These are phyloP conservation scores for Austrolebias charrua DNA, from an alignment of 2,797 vertebrate genomes.

Conservation along the genomic window DNA sequence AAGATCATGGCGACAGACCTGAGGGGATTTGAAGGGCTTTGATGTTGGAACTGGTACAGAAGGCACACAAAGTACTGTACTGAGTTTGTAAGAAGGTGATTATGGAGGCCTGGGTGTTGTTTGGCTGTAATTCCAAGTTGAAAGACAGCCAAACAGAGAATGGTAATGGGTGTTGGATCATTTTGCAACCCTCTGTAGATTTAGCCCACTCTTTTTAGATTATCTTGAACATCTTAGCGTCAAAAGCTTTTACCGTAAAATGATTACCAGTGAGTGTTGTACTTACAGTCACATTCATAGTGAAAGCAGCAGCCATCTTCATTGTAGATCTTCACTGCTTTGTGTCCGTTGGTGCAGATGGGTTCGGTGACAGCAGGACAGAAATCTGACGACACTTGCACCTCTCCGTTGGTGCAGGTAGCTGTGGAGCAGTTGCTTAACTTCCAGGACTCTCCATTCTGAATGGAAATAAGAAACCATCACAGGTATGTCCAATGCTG, in stretches of 20 bases:
- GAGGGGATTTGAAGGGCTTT: too few species aligned
- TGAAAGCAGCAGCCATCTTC: conserved; percentile 81
- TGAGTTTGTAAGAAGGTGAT: too few species aligned
- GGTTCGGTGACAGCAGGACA: conserved; percentile 68
- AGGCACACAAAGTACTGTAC: too few species aligned
- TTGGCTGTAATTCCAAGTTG: too few species aligned
- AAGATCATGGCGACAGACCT: too few species aligned
- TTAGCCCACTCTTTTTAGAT: not conserved
- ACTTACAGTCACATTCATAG: conserved; percentile 83
- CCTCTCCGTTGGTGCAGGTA: conserved; percentile 75
- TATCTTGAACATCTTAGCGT: not conserved
- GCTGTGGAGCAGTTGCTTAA: conserved; percentile 80
- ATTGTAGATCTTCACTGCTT: conserved; percentile 68
- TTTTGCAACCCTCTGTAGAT: too few species aligned
- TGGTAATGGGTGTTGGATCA: too few species aligned
- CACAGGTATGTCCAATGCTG: not conserved
- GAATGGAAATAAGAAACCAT: not conserved
- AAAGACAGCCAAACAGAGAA: too few species aligned
- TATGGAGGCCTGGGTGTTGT: too few species aligned
- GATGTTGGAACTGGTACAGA: too few species aligned
- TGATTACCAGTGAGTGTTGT: not conserved
- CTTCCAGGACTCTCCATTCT: conserved; percentile 83
- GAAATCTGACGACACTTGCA: conserved; percentile 29
- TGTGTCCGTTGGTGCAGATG: conserved; percentile 80
- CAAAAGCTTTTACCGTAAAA: not conserved